phyloP scores from a whole-genome alignment of 2,113 vertebrate genomes.

The Pachypanchax playfairii region DNA sequence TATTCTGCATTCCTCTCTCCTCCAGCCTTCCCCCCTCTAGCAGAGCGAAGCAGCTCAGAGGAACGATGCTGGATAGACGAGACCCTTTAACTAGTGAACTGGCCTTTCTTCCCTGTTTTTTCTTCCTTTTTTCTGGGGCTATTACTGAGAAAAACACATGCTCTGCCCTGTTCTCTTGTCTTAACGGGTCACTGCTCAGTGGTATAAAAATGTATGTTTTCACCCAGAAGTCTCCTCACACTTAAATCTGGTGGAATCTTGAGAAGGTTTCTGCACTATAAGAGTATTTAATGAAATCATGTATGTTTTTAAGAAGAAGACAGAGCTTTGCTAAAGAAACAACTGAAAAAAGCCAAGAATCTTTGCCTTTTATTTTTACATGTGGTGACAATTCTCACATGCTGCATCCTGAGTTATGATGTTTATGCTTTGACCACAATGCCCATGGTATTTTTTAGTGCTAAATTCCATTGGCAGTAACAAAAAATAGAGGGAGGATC shows the following conservation, averaged over 20 bases:
- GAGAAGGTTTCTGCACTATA: constrained; percentile 14
- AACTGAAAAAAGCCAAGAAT: constrained; percentile 30
- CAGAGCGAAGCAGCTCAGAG: constrained; percentile 35
- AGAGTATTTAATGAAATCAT: neutral
- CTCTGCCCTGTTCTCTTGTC: constrained; percentile 46
- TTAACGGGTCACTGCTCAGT: constrained; percentile 45
- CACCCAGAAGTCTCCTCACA: constrained; percentile 27
- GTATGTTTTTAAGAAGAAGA: constrained; percentile 1
- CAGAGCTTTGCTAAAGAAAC: constrained; percentile 19
- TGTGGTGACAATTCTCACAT: constrained; percentile 63
- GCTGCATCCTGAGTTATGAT: constrained; percentile 55
- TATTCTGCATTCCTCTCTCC: constrained; percentile 9
- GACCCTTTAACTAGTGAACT: constrained; percentile 50
- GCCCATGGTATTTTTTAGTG: constrained; percentile 62
- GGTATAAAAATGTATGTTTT: constrained; percentile 34
- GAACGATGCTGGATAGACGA: constrained; percentile 37
- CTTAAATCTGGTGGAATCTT: constrained; percentile 8
- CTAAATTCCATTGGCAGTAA: constrained; percentile 66
- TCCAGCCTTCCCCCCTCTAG: constrained; percentile 31
- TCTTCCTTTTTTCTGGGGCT: constrained; percentile 41
- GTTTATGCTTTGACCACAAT: constrained; percentile 66
- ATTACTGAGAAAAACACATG: constrained; percentile 56
- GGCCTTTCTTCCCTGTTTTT: constrained; percentile 18
- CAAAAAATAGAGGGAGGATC: constrained; percentile 52
- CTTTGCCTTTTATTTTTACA: constrained; percentile 43